Evolutionary conservation across 92 coral and sea anemone genomes (phyloP), one percentile per base, ranked within the genome.

Genomic region (Pocillopora grandis): DNA sequence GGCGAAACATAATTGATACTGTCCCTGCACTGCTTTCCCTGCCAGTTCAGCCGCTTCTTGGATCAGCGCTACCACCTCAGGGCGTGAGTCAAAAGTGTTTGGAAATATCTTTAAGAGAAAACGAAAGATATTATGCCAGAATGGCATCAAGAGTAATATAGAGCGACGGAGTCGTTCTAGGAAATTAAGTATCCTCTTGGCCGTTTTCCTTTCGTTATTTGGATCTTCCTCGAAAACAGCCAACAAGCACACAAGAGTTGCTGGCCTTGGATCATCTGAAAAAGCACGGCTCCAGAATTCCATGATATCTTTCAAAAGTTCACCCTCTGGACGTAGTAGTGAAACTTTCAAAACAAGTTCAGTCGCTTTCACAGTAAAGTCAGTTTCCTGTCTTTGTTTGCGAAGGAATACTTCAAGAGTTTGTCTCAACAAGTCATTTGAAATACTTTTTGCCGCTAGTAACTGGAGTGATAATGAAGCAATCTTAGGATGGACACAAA

Each of bases 131-230:
- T n/a, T 18, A 0, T 35, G 23, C 84, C 84, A 80, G 27, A 66
- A 3, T 10, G 12, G 15, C 19, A 68, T 5, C 7, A 58, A 33
- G 9, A 19, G 57, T 8, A 56, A 36, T 8, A 80, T 0, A 57
- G 27, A 5, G 16, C 10, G 27, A 18, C 66, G 84, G 18, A 80
- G 76, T 76, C 68, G 33, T 17, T 80, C n/a, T 27, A 67, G 60
- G 73, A 68, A 80, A 69, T 31, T 52, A 1, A 80, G 12, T 57
- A 52, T 80, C 52, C 76, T 80, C 33, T 80, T 76, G 1, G 76
- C 37, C 18, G 36, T 2, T 42, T 42, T 0, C 4, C 52, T 31
- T 68, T 35, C 76, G 62, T 9, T 0, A 2, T 16, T 36, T 17
- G 65, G 11, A 0, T 13, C 62, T 12, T 42, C 71, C 17, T 8